Base-by-base conservation (phyloP, 1,140 invertebrate genomes). In the Magallana angulata region DNA sequence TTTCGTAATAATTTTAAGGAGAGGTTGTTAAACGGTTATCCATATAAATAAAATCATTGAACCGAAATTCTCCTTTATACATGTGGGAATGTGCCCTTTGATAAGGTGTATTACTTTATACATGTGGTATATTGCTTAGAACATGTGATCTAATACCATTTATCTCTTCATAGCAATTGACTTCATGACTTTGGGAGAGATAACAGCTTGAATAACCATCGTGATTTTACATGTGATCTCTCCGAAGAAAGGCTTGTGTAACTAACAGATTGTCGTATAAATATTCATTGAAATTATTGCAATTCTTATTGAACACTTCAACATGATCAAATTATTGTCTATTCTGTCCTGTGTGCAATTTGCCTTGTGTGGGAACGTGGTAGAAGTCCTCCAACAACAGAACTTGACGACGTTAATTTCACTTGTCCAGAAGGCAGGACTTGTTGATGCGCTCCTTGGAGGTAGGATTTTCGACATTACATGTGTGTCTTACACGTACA, bases 351-450 rank as follows among this genome's bases (percentile, higher is more conserved):
- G 62, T 18, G 18, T 88, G 12, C 48, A 68, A 24, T 60, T 59
- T 14, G 80, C 82, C 24, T 57, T 84, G 2, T 57, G 85, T 18
- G 58, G 57, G 6, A 84, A 86, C 82, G 59, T 89, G 48, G 81
- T 89, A n/a, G 68, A 89, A 18, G 85, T 86, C 0, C 80, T 89
- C 57, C 80, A 86, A 68, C 18, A 68, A 12, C 48, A 71, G 1
- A 57, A 71, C 14, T 36, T 86, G 18, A 80, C 89, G n/a, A 88
- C 86, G 3, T 80, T 90, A 14, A 82, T 90, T 57, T 71, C 68
- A 62, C 24, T 90, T 57, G 86, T 90, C 11, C 86, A 86, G 56
- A 82, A 90, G 83, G 89, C 89, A 7, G 86, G 89, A 14, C 62
- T 90, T 57, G 86, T 60, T 6, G 18, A 48, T 11, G 58, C 89